Evolutionary conservation across 2,888 invertebrate genomes (phyloP), one percentile per base, ranked within the genome.

Genomic region (Myathropa florea): DNA sequence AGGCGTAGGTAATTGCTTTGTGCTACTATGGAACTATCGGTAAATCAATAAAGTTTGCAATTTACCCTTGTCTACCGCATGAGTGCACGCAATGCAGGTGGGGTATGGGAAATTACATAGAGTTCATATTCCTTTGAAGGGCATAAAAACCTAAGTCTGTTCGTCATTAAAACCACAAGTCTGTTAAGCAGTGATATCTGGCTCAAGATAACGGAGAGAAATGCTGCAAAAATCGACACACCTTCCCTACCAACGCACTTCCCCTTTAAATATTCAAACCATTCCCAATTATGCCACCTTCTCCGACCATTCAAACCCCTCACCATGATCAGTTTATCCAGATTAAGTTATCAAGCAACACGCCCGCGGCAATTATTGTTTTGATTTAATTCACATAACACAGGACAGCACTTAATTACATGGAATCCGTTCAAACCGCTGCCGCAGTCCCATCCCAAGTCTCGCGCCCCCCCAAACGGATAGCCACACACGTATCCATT

Each of bases 391-490:
- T 65, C 75, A 65, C 59, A 68, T 76, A 76, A 63, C 63, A 71
- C 64, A 23, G 55, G 53, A 65, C 70, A 79, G 55, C 70, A 61
- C 64, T 83, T 79, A 79, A 79, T 79, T 65, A 83, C 39, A 55
- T 12, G 30, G 46, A 57, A 59, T 77, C 26, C 33, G 9, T 7
- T 46, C 39, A 12, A 70, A 55, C 23, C 53, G 14, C 28, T 75
- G 4, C n/a, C 3, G 36, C 39, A 61, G 59, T 65, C 26, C 46
- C 67, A 71, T 26, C 61, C 67, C 30, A 60, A 28, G 12, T 10
- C 57, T 10, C 21, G 24, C n/a, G 4, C 55, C 70, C 70, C 28
- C 36, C 64, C 18, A 59, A n/a, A n/a, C n/a, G n/a, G n/a, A n/a
- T n/a, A n/a, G n/a, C n/a, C n/a, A n/a, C n/a, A 26, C 36, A 24